Evolutionary conservation across 2,888 invertebrate genomes (phyloP), one percentile per base, ranked within the genome.

Genomic region (Eustalomyia histrio): DNA sequence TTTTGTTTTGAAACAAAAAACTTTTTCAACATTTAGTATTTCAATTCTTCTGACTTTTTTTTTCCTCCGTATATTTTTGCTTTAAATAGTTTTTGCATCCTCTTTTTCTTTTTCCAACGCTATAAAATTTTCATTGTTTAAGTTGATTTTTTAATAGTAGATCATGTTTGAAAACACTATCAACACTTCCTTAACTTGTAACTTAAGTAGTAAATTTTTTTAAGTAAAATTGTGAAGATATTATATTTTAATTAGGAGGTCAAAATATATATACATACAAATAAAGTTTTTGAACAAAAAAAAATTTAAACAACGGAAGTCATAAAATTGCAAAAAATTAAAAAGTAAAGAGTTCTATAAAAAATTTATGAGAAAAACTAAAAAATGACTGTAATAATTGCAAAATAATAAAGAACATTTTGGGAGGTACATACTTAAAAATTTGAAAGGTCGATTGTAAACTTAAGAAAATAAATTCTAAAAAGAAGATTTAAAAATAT

Each of bases 101-200:
- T 69, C n/a, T 47, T 47, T n/a, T 60, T 72, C 24, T 65, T n/a
- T n/a, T n/a, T n/a, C n/a, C 21, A 72, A 60, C 60, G 72, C 43
- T 72, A 78, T 78, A 78, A 67, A 78, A 65, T 72, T 71, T 72
- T 78, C 72, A 78, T 78, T 78, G 71, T 78, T 72, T 47, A 65
- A 78, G 71, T 78, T 72, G 57, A 55, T 65, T 58, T 60, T 35
- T 57, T 57, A 57, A 55, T n/a, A 35, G 55, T 69, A 35, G 68
- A 67, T 75, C 69, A 63, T 69, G 76, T 76, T 76, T 67, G 24
- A 63, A 69, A 76, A 55, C 50, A 57, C 63, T 67, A 60, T 78
- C 76, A 71, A 68, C 76, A 67, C 76, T 78, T 78, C 65, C 71
- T 52, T 52, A 76, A 76, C 71, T 71, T 60, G 29, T 29, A 71